phyloP scores from a whole-genome alignment of 2,888 invertebrate species.

The Pristionchus japonicus region DNA sequence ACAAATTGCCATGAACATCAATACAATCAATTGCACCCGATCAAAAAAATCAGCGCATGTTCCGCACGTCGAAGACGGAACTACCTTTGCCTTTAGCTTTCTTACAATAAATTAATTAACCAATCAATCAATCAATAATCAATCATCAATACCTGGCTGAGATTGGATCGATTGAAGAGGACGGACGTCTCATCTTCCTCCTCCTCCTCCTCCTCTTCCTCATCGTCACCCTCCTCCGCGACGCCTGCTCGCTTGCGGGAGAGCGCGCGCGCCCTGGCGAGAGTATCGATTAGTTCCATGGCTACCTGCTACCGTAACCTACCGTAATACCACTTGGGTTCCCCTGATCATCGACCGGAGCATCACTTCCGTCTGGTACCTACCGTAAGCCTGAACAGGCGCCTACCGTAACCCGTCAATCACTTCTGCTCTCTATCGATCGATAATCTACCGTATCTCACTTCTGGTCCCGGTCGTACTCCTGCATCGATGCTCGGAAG shows the following conservation, averaged over 20 bases:
- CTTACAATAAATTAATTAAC: no score
- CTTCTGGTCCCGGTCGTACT: constrained; percentile 40
- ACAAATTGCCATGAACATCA: no score
- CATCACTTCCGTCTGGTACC: not conserved
- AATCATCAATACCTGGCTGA: constrained; percentile 22
- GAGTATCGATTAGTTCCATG: not conserved
- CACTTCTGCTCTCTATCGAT: constrained; percentile 33
- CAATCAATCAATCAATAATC: no score
- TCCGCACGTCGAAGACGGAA: no score
- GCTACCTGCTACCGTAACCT: not conserved
- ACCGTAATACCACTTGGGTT: not conserved
- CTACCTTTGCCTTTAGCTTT: no score
- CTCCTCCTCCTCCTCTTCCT: not conserved
- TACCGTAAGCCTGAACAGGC: no score
- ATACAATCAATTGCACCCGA: no score
- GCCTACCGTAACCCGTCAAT: no score
- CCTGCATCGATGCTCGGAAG: constrained; percentile 29
- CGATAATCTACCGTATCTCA: not conserved
- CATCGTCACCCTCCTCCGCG: not conserved
- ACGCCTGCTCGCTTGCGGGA: not conserved
- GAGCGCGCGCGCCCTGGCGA: not conserved
- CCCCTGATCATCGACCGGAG: not conserved
- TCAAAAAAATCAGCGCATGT: no score
- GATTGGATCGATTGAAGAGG: constrained; percentile 19
- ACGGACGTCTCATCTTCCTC: constrained; percentile 6